These are phyloP conservation scores for Rhyzopertha dominica DNA, from an alignment of 1,140 invertebrate genomes.

Conservation along the genomic window DNA sequence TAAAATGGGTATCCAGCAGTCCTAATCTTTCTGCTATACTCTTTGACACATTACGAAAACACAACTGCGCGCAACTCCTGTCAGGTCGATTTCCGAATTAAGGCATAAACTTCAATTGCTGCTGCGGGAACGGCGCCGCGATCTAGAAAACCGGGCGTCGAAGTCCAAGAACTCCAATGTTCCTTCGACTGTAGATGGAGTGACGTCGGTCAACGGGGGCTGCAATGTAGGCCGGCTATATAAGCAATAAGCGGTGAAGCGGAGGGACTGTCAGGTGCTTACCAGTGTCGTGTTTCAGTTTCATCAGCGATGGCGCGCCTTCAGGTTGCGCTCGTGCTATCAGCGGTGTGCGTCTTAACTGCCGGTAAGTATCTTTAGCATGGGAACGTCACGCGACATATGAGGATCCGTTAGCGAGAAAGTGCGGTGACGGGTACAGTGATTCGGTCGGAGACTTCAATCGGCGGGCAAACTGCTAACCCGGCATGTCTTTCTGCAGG, in stretches of 20 bases:
- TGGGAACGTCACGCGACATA: background rate
- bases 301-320: slow-evolving; percentile 40
- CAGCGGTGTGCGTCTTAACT: slow-evolving; percentile 31
- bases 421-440: background rate
- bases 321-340: slow-evolving; percentile 33
- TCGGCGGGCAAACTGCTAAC: no score
- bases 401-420: background rate
- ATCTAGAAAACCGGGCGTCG: slow-evolving; percentile 24
- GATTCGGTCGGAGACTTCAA: background rate
- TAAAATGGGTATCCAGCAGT: no score
- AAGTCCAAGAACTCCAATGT: slow-evolving; percentile 21
- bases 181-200: slow-evolving; percentile 28
- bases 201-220: slow-evolving; percentile 40
- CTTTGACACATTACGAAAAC: no score
- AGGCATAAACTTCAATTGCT: no score
- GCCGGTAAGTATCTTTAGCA: slow-evolving; percentile 35
- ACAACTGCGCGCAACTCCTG: no score
- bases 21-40: no score
- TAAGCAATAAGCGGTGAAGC: slow-evolving; percentile 35
- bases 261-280: slow-evolving; percentile 38
- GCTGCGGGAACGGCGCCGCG: slow-evolving; percentile 2
- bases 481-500: no score
- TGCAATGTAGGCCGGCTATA: slow-evolving; percentile 44
- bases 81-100: no score
- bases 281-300: slow-evolving; percentile 36